These are phyloP conservation scores for Macquaria ambigua DNA, from an alignment of 2,113 vertebrate genomes.

Conservation along the genomic window DNA sequence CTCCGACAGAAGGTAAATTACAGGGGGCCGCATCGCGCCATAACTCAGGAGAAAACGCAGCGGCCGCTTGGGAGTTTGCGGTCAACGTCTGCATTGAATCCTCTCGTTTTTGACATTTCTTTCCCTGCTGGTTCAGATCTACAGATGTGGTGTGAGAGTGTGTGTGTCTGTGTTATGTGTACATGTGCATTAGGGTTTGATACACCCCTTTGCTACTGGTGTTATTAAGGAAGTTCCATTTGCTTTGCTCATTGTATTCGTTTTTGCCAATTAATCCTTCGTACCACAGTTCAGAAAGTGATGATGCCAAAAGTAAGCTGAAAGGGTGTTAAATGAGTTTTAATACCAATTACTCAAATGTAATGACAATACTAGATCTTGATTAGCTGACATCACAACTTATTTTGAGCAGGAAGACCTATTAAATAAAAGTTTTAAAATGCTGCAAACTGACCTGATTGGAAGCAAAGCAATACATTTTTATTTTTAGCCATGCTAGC, in stretches of 20 bases:
- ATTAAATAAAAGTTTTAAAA: not conserved
- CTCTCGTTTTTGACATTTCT: constrained; percentile 57
- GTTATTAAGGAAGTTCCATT: constrained; percentile 3
- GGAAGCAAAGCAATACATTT: not conserved
- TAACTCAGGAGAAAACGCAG: constrained; percentile 66
- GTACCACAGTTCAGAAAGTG: not conserved
- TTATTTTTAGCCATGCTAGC: not conserved
- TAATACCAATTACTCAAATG: not conserved
- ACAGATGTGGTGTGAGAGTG: constrained; percentile 49
- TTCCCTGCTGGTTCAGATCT: constrained; percentile 4
- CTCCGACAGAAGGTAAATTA: constrained; percentile 79
- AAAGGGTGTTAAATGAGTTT: not conserved
- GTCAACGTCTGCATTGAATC: constrained; percentile 37
- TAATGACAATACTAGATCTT: not conserved
- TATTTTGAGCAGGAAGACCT: not conserved
- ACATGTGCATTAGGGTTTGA: not conserved
- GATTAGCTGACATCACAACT: not conserved
- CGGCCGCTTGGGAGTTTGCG: constrained; percentile 62
- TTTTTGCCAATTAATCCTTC: not conserved
- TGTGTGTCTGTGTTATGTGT: not conserved
- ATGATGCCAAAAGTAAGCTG: not conserved
- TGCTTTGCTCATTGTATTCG: not conserved
- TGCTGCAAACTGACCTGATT: not conserved
- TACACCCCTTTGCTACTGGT: not conserved
- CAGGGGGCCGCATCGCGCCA: constrained; percentile 58